phyloP scores from a whole-genome alignment of 2,888 invertebrate species.

The Melanchra persicariae region DNA sequence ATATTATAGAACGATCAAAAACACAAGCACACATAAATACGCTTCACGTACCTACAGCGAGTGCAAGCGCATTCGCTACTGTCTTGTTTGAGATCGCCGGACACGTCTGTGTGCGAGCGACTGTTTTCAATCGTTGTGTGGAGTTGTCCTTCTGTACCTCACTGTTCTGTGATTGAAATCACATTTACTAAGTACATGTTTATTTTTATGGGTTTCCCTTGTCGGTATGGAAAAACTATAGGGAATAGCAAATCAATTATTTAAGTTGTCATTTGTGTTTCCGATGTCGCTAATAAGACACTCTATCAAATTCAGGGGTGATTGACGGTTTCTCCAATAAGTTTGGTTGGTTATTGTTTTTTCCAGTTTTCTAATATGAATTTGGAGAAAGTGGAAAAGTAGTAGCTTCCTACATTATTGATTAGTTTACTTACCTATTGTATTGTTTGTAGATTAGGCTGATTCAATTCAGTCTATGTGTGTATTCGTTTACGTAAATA shows the following conservation, averaged over 20 bases:
- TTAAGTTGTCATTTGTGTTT: conserved; percentile 38
- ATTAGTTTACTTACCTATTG: neutral
- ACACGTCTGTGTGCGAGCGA: too few species aligned
- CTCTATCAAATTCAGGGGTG: conserved; percentile 10
- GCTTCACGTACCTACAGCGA: too few species aligned
- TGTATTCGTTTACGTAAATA: too few species aligned
- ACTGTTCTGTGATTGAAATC: conserved; percentile 12
- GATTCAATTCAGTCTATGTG: neutral
- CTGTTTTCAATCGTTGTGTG: neutral
- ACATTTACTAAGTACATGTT: conserved; percentile 41
- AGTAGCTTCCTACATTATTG: neutral
- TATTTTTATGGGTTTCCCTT: conserved; percentile 53
- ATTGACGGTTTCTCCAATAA: conserved; percentile 16
- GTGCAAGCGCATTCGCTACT: too few species aligned
- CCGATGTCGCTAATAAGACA: conserved; percentile 26
- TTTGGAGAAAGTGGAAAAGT: neutral
- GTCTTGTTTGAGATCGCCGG: neutral
- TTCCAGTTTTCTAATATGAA: neutral
- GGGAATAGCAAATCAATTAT: conserved; percentile 37
- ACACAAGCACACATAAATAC: too few species aligned
- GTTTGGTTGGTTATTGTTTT: conserved; percentile 24
- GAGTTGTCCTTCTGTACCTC: neutral
- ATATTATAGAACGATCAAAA: too few species aligned
- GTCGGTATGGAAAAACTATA: conserved; percentile 52
- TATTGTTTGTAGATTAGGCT: neutral